Conservation (phyloP, 2,113 vertebrate species). For the Tychaedon coryphoeus region DNA sequence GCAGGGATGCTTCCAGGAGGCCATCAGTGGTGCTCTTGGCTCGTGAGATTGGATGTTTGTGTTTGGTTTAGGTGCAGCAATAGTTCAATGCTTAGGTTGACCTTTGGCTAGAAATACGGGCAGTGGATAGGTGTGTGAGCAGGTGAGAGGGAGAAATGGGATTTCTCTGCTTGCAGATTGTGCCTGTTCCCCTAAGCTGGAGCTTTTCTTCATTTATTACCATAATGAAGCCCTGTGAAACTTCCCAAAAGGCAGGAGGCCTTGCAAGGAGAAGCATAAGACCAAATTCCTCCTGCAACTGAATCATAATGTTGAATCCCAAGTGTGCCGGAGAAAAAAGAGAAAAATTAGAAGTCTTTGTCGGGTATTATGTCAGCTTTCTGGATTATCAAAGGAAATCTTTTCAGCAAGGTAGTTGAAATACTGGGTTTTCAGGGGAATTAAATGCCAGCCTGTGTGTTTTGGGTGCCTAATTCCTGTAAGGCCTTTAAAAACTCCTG, state of each 20-base stretch:
- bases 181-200: neutral
- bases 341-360: neutral
- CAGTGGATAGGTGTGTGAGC: fast-evolving
- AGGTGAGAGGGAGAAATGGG: neutral
- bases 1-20: neutral
- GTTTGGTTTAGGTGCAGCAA: neutral
- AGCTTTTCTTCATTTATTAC: neutral
- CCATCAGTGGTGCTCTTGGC: neutral
- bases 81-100: neutral
- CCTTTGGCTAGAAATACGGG: neutral
- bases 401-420: neutral
- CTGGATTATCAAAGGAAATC: slow-evolving; percentile 15
- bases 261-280: neutral
- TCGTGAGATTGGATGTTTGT: neutral
- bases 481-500: neutral
- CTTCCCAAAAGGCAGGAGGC: neutral
- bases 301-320: neutral
- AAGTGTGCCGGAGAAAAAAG: neutral
- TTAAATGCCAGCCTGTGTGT: neutral
- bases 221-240: neutral
- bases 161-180: neutral
- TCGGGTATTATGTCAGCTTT: neutral
- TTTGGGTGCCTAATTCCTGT: slow-evolving; percentile 17
- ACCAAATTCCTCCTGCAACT: neutral
- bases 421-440: neutral